Percentiles rank a stretch among this genome's conserved stretches.
phyloP scores from a whole-genome alignment of 2,113 vertebrate genomes.

The Scalopus aquaticus region DNA sequence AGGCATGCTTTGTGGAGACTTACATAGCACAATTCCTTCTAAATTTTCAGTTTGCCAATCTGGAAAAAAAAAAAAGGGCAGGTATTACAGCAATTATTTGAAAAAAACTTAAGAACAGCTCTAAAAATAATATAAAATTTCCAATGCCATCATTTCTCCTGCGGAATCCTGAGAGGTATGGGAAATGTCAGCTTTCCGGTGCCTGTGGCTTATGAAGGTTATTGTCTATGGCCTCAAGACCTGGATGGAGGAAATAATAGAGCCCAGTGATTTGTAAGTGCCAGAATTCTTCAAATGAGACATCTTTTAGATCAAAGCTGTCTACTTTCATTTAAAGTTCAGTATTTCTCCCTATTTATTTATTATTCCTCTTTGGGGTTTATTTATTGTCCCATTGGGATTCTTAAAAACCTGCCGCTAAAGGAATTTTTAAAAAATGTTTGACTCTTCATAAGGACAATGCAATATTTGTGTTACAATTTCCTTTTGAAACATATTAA shows the following conservation, averaged over 20 bases:
- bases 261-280: not conserved
- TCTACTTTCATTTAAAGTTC: not conserved
- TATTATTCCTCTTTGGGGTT: not conserved
- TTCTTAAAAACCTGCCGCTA: not conserved
- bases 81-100: not conserved
- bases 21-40: not conserved
- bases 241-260: not conserved
- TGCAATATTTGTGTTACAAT: constrained; percentile 23
- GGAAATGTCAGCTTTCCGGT: not conserved
- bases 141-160: not conserved
- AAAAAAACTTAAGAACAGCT: not conserved
- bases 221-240: not conserved
- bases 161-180: not conserved
- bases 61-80: not conserved
- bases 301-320: not conserved
- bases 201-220: not conserved
- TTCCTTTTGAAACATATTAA: constrained; percentile 20
- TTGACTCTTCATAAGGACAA: constrained; percentile 36
- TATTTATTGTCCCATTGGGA: not conserved
- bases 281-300: not conserved
- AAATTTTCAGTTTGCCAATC: not conserved
- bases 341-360: not conserved
- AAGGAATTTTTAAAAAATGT: constrained; percentile 12
- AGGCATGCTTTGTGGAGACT: not conserved
- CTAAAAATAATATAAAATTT: not conserved